Conservation (phyloP, 2,797 vertebrate genomes). For the Danio kyathit region DNA sequence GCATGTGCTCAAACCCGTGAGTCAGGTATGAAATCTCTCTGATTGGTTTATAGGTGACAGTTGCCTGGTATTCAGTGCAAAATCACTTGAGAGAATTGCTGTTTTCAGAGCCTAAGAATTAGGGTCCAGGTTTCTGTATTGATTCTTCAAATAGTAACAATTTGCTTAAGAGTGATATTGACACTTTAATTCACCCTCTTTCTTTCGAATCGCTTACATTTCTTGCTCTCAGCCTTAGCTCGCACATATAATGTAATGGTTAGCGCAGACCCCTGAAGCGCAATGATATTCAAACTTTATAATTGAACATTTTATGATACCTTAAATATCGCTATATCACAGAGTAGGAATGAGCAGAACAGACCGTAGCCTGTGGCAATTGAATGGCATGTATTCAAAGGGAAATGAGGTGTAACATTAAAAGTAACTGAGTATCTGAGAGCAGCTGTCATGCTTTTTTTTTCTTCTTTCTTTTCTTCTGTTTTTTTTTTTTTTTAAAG, state of each 20-base stretch:
- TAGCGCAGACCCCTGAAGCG: slow-evolving; percentile 1
- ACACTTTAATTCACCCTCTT: slow-evolving; percentile 8
- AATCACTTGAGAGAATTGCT: slow-evolving; percentile 23
- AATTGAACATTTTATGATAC: slow-evolving; percentile 35
- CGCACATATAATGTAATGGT: slow-evolving; percentile 11
- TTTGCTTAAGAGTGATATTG: slow-evolving; percentile 38
- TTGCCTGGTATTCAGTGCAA: slow-evolving; percentile 33
- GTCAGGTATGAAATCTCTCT: slow-evolving; percentile 26
- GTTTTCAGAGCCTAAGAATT: slow-evolving; percentile 27
- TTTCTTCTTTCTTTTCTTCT: background rate
- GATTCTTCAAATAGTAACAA: slow-evolving; percentile 36
- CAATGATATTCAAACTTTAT: slow-evolving; percentile 29
- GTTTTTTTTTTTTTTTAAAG: background rate
- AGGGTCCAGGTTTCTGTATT: slow-evolving; percentile 15
- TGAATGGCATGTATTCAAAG: slow-evolving; percentile 23
- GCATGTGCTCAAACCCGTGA: slow-evolving; percentile 30
- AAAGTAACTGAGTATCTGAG: slow-evolving; percentile 11
- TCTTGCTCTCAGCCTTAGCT: background rate
- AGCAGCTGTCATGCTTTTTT: slow-evolving; percentile 18
- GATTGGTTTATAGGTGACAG: slow-evolving; percentile 34
- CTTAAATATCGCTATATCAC: slow-evolving; percentile 33
- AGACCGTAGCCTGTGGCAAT: slow-evolving; percentile 39
- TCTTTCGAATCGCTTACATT: background rate
- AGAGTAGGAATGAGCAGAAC: slow-evolving; percentile 32
- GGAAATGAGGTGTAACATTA: slow-evolving; percentile 45